phyloP scores from a whole-genome alignment of 2,888 invertebrate species.

The Bellardia bayeri region DNA sequence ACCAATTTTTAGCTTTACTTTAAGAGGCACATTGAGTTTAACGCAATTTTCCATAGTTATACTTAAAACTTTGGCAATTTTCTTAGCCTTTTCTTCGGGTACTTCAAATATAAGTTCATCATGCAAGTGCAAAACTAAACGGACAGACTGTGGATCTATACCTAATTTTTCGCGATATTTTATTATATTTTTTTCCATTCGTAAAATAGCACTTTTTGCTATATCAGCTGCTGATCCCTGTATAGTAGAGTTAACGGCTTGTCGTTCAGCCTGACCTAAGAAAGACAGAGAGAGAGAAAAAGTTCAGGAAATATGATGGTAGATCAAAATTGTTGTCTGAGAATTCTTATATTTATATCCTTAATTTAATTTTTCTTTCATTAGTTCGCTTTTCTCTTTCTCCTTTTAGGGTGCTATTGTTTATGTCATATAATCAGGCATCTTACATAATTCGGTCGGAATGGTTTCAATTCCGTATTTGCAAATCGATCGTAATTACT shows the following conservation, averaged over 20 bases:
- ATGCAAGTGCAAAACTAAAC: slow-evolving; percentile 95
- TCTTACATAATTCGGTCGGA: too few relatives aligned
- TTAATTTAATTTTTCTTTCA: too few relatives aligned
- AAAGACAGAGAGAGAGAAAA: not conserved
- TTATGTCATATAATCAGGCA: too few relatives aligned
- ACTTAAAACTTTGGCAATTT: slow-evolving; percentile 88
- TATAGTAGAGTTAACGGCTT: slow-evolving; percentile 97
- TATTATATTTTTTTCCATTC: slow-evolving; percentile 87
- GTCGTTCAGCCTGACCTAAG: slow-evolving; percentile 94
- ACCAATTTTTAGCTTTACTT: slow-evolving; percentile 94
- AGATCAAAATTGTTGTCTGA: not conserved
- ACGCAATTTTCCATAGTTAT: slow-evolving; percentile 92
- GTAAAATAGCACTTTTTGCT: slow-evolving; percentile 94
- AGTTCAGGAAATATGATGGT: not conserved
- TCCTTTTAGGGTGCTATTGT: too few relatives aligned
- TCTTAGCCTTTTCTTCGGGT: slow-evolving; percentile 85
- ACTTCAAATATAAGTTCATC: slow-evolving; percentile 98
- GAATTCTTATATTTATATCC: too few relatives aligned
- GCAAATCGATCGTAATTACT: too few relatives aligned
- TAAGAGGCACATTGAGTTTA: slow-evolving; percentile 90
- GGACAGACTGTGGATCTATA: slow-evolving; percentile 83
- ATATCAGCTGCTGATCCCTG: slow-evolving; percentile 99
- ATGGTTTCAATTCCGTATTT: too few relatives aligned
- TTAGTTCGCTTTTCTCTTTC: not conserved
- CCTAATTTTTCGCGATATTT: slow-evolving; percentile 82